These are phyloP conservation scores for Melieria omissa DNA, from an alignment of 2,888 invertebrate species.

Conservation along the genomic window DNA sequence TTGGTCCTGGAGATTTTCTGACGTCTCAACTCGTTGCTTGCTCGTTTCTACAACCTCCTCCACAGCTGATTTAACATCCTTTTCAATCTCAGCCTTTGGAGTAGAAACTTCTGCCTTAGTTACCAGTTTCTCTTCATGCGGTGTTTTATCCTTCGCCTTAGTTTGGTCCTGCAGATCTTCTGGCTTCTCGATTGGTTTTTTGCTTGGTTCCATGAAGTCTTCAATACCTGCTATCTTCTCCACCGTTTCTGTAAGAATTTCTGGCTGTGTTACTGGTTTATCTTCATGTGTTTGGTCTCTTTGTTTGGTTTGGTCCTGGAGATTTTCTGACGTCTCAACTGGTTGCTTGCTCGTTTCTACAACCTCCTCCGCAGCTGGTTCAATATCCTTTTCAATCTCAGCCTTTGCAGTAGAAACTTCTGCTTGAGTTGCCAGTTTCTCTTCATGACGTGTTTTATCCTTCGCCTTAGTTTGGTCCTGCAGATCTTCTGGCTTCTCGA, in stretches of 20 bases:
- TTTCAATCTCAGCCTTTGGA: conserved; percentile 10
- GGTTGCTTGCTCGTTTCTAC: too few species aligned
- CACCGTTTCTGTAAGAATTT: too few species aligned
- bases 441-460: not conserved
- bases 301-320: too few species aligned
- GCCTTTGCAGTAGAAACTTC: too few species aligned
- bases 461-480: conserved; percentile 7
- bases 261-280: too few species aligned
- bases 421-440: too few species aligned
- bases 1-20: not conserved
- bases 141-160: conserved; percentile 9
- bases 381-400: not conserved
- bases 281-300: too few species aligned
- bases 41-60: too few species aligned
- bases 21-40: not conserved
- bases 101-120: conserved; percentile 17
- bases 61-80: conserved; percentile 13
- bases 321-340: conserved; percentile 6
- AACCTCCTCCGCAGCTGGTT: conserved; percentile 10
- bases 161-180: conserved; percentile 13
- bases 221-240: conserved; percentile 23
- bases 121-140: conserved; percentile 17
- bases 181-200: conserved; percentile 21
- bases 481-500: conserved; percentile 27
- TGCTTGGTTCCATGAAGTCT: not conserved